Base-by-base conservation (phyloP, 2,888 invertebrate species). In the Xylophagus ater region DNA sequence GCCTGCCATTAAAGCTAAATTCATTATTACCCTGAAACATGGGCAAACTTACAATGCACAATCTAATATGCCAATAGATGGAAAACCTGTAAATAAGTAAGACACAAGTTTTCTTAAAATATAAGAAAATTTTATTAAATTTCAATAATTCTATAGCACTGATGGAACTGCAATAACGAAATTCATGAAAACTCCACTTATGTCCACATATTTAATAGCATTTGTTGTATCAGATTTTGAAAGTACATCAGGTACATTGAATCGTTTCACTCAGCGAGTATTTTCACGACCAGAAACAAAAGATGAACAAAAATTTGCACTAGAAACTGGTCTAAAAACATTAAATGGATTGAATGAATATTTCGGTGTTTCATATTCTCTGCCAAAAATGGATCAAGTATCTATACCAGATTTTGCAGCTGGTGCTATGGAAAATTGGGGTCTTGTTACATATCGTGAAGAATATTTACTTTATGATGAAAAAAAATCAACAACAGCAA, bases 361-460 rank as follows among this genome's bases (percentile, higher is more conserved):
- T 48, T 86, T 87, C 52, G 71, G 73, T 42, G 76, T 84, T 17
- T 65, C 74, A 13, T 90, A 82, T 51, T 77, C 81, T 0, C 54
- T 89, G 14, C 76, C 81, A 0, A 89, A 90, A 64, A 73, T 86
- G 51, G 90, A 93, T 58, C 84, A 90, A 80, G 81, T 82, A 2
- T 86, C 86, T 0, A 74, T 92, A 8, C 85, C 88, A 0, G 83
- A 88, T 51, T 88, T 89, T 53, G 71, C 76, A 18, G 78, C 82
- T 45, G 82, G 82, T 14, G 90, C 89, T 24, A 92, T 92, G 89
- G 90, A 93, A 58, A 93, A 92, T 58, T 92, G 92, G 90, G 92
- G 92, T 4, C 62, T 92, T 28, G 79, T 87, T 20, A 84, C 84
- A 3, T 64, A 63, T 36, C 57, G 61, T 3, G 63, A 64, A 47